These are phyloP conservation scores for Musca vetustissima DNA, from an alignment of 1,140 invertebrate genomes.

Conservation along the genomic window DNA sequence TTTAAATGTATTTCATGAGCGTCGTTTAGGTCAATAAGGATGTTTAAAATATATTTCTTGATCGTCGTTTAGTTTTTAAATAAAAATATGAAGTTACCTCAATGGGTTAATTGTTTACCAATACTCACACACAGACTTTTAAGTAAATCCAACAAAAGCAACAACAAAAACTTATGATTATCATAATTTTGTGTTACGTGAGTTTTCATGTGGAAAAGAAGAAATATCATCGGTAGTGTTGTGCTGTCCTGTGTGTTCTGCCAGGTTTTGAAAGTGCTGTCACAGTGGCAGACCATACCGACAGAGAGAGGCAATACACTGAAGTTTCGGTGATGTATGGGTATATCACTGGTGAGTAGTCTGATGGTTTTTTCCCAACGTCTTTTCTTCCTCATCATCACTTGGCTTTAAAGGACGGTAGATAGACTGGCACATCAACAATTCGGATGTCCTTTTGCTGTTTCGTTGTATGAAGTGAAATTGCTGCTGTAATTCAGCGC, in stretches of 20 bases:
- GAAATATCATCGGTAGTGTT: conserved; percentile 49
- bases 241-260: conserved; percentile 26
- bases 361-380: neutral
- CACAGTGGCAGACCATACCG: neutral
- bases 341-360: neutral
- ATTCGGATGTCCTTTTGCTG: conserved; percentile 15
- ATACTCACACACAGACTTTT: no score
- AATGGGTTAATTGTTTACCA: no score
- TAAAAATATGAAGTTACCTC: no score
- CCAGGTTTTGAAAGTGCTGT: neutral
- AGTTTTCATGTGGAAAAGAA: conserved; percentile 57
- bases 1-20: no score
- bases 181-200: conserved; percentile 56
- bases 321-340: neutral
- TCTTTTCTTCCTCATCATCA: neutral
- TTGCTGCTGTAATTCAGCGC: neutral
- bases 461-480: neutral
- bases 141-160: conserved; percentile 34
- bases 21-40: no score
- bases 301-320: neutral
- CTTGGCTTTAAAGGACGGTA: no score
- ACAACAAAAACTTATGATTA: conserved; percentile 41
- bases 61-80: no score
- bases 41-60: no score
- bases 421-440: conserved; percentile 5